A percentile compares a stretch with the other conserved stretches of the same genome.
These are phyloP conservation scores for Morinoia aosen DNA, from an alignment of 2,888 invertebrate genomes.

Conservation along the genomic window DNA sequence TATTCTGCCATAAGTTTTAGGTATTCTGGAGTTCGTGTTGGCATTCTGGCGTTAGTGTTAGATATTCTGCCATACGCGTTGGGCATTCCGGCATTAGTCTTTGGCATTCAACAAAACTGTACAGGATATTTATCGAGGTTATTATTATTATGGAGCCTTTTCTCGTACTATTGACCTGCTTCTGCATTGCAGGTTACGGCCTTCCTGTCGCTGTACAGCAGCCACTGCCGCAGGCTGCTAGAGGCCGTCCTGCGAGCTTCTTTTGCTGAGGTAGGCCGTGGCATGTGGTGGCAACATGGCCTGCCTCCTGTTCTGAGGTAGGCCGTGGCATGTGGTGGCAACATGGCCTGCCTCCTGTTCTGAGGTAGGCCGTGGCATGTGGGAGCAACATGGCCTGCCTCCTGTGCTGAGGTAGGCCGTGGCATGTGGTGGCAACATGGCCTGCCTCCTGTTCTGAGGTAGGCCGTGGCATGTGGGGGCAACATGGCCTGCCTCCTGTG, in stretches of 20 bases:
- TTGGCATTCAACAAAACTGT: too few species aligned
- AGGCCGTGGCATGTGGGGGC: not conserved
- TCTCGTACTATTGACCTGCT: too few species aligned
- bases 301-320: constrained; percentile 73
- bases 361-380: constrained; percentile 70
- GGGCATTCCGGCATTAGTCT: too few species aligned
- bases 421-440: constrained; percentile 15
- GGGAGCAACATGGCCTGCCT: constrained; percentile 60
- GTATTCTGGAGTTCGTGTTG: too few species aligned
- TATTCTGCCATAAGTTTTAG: too few species aligned
- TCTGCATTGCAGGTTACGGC: constrained; percentile 69
- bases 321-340: not conserved
- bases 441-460: not conserved
- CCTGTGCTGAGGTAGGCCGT: constrained; percentile 72
- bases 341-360: constrained; percentile 71
- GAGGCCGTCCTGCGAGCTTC: constrained; percentile 73
- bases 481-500: not conserved
- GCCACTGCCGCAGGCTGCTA: constrained; percentile 74
- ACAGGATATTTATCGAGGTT: too few species aligned
- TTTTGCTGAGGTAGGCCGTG: constrained; percentile 72
- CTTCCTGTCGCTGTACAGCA: constrained; percentile 74
- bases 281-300: not conserved
- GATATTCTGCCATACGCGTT: too few species aligned
- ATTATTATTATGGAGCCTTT: too few species aligned
- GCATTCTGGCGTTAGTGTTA: too few species aligned